Conservation (phyloP, 2,797 vertebrate species). For the Falco cherrug region DNA sequence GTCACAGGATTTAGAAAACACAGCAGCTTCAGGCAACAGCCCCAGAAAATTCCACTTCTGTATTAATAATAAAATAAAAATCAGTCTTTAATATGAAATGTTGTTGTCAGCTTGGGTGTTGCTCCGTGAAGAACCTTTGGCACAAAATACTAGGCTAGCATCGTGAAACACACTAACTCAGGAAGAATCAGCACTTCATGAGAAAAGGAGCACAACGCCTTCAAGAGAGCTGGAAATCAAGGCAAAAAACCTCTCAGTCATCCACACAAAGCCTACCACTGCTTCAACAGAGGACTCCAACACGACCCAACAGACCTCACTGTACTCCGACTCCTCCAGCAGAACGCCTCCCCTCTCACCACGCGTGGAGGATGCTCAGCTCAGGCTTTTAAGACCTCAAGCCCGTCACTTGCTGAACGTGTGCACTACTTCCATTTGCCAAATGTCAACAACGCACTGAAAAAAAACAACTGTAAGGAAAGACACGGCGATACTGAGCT, state of each 20-base stretch:
- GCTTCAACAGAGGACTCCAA: background rate
- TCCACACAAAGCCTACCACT: background rate
- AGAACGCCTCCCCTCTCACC: background rate
- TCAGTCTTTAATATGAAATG: background rate
- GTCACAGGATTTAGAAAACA: rapidly evolving
- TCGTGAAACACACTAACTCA: background rate
- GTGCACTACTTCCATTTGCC: rapidly evolving
- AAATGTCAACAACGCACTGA: rapidly evolving
- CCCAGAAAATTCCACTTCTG: background rate
- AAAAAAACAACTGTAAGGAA: background rate
- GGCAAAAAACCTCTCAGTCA: background rate
- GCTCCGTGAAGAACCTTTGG: background rate
- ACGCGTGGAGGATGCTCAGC: background rate
- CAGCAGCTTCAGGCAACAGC: background rate
- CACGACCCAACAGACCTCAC: background rate
- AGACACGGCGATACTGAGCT: rapidly evolving
- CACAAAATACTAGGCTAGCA: background rate
- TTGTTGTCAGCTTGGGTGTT: background rate
- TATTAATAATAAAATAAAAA: background rate
- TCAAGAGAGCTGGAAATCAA: background rate
- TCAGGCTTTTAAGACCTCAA: background rate
- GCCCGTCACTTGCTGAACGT: background rate
- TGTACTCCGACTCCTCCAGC: background rate
- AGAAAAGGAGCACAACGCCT: rapidly evolving
- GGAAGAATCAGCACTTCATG: background rate